Evolutionary conservation across 2,888 invertebrate genomes (phyloP).

Genomic region (Drosophila acutilabella): DNA sequence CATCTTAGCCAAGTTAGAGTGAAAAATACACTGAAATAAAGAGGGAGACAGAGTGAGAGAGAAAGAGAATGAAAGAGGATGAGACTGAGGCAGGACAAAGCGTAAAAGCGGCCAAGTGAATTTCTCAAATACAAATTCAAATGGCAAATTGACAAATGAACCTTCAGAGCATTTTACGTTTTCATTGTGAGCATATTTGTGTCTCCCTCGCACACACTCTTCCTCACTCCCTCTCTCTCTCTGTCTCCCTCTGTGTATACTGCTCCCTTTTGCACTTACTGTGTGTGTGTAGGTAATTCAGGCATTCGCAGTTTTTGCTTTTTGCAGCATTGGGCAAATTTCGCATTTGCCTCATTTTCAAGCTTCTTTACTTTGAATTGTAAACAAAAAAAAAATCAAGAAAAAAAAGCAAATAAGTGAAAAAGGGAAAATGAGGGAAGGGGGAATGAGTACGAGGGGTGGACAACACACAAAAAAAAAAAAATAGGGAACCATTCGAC

Average conservation of each 20-base stretch:
- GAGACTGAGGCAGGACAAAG: constrained; percentile 41
- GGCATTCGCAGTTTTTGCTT: constrained; percentile 41
- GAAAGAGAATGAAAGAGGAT: neutral
- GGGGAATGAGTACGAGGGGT: no score
- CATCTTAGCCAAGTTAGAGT: constrained; percentile 56
- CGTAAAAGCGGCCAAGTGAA: constrained; percentile 78
- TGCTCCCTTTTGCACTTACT: constrained; percentile 1
- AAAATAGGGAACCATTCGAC: constrained; percentile 62
- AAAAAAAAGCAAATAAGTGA: neutral
- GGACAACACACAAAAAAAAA: neutral
- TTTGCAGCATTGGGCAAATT: constrained; percentile 41
- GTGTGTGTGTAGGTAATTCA: constrained; percentile 47
- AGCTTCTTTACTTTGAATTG: constrained; percentile 47
- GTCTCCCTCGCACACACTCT: constrained; percentile 21
- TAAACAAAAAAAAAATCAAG: constrained; percentile 62
- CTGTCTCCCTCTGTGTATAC: neutral
- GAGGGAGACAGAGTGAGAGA: neutral
- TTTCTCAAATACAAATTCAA: constrained; percentile 79
- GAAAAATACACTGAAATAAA: constrained; percentile 24
- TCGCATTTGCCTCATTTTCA: constrained; percentile 53
- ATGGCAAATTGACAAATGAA: constrained; percentile 80
- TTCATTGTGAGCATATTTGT: constrained; percentile 62
- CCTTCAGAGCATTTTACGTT: constrained; percentile 78
- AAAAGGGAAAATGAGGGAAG: neutral
- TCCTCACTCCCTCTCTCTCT: neutral